A percentile compares a stretch with the other conserved stretches of the same genome.
Conservation (phyloP, 2,113 vertebrate species). For the Redunca redunca region DNA sequence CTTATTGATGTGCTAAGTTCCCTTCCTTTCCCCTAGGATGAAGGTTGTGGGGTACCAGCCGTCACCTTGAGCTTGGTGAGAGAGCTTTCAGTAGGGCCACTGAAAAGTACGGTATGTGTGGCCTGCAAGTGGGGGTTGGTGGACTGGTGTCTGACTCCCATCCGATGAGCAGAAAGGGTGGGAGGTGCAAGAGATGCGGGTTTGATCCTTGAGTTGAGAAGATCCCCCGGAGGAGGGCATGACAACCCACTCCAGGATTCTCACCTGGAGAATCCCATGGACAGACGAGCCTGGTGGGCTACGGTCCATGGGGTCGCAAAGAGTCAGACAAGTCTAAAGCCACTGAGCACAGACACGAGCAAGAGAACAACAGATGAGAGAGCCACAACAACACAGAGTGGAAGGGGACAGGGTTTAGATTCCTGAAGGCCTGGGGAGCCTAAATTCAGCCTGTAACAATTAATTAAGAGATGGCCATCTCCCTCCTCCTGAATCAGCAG, state of each 20-base stretch:
- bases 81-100: neutral
- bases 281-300: neutral
- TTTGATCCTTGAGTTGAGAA: neutral
- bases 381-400: neutral
- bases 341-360: rapidly evolving
- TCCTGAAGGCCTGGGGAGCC: neutral
- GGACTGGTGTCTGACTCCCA: neutral
- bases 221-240: neutral
- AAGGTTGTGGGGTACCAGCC: neutral
- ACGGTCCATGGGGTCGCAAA: neutral
- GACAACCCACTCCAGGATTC: neutral
- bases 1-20: neutral
- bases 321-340: rapidly evolving
- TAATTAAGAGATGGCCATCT: neutral
- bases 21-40: too few species aligned
- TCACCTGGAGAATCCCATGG: neutral
- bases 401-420: neutral
- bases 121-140: neutral
- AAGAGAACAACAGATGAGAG: neutral
- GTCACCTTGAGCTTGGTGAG: neutral
- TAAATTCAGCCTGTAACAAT: neutral
- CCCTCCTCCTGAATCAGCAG: neutral
- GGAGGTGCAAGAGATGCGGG: neutral
- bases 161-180: neutral
- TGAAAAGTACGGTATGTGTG: neutral